These are phyloP conservation scores for Cephalotes varians DNA, from an alignment of 2,888 invertebrate species.

Conservation along the genomic window DNA sequence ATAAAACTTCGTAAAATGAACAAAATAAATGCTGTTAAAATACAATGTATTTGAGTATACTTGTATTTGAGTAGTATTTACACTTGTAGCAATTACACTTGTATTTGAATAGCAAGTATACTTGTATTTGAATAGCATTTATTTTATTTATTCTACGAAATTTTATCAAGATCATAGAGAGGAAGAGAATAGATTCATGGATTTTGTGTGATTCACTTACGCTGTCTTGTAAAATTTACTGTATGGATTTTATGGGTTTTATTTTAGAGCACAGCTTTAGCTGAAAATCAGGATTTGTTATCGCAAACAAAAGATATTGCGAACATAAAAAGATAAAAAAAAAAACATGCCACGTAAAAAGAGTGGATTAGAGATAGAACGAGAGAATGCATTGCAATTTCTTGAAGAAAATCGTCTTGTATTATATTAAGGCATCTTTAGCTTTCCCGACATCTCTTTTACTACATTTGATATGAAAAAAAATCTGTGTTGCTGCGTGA, in stretches of 20 bases:
- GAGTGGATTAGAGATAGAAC: conserved; percentile 32
- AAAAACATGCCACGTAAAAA: conserved; percentile 28
- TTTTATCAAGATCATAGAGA: background rate
- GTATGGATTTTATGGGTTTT: background rate
- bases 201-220: too few species aligned
- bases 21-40: background rate
- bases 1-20: background rate
- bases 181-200: too few species aligned
- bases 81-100: too few species aligned
- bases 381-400: conserved; percentile 24
- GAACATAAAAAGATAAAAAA: conserved; percentile 42
- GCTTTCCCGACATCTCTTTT: background rate
- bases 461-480: background rate
- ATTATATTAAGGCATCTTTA: background rate
- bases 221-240: too few species aligned
- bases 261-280: background rate
- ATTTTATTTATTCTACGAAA: background rate
- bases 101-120: too few species aligned
- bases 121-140: background rate
- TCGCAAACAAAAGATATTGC: background rate
- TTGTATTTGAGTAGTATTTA: too few species aligned
- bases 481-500: background rate
- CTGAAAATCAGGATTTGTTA: background rate
- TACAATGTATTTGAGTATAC: background rate
- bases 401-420: background rate